Evolutionary conservation across 2,888 invertebrate species (phyloP).

Genomic region (Oscheius sp.): DNA sequence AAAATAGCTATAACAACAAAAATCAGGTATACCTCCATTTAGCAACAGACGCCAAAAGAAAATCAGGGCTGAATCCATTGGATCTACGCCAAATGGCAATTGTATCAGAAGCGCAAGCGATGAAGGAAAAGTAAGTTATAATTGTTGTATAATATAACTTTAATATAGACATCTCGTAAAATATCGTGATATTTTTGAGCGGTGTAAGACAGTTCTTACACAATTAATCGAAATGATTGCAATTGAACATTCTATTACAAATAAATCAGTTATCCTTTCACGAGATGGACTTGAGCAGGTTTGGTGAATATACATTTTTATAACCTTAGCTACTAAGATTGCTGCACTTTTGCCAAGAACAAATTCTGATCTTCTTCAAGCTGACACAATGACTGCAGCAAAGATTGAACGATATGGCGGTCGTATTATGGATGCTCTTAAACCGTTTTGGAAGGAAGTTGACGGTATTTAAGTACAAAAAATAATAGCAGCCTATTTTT

Average conservation of each 20-base stretch:
- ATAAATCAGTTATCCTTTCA: conserved; percentile 51
- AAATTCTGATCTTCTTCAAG: conserved; percentile 65
- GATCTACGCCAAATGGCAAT: conserved; percentile 52
- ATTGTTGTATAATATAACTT: neutral
- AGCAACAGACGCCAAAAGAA: conserved; percentile 34
- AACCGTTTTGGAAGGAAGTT: conserved; percentile 57
- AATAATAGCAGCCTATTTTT: no score
- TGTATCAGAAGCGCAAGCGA: conserved; percentile 61
- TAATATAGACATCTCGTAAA: conserved; percentile 55
- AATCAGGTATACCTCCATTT: conserved; percentile 57
- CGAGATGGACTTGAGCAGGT: conserved; percentile 63
- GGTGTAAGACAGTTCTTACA: conserved; percentile 49
- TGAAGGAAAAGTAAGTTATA: conserved; percentile 56
- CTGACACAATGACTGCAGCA: conserved; percentile 61
- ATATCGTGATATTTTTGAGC: conserved; percentile 57
- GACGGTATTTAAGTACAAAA: conserved; percentile 45
- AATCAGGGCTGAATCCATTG: conserved; percentile 34
- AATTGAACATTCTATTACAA: conserved; percentile 38
- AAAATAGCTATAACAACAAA: neutral
- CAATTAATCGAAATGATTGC: conserved; percentile 48
- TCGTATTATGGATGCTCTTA: conserved; percentile 55
- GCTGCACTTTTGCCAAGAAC: conserved; percentile 68
- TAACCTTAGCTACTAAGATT: conserved; percentile 38
- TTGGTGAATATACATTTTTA: neutral
- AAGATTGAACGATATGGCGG: conserved; percentile 56